Percentiles rank a stretch among this genome's conserved stretches.
These are phyloP conservation scores for Clytia hemisphaerica DNA, from an alignment of 30 jellyfish, hydroid and myxozoan genomes.

Conservation along the genomic window DNA sequence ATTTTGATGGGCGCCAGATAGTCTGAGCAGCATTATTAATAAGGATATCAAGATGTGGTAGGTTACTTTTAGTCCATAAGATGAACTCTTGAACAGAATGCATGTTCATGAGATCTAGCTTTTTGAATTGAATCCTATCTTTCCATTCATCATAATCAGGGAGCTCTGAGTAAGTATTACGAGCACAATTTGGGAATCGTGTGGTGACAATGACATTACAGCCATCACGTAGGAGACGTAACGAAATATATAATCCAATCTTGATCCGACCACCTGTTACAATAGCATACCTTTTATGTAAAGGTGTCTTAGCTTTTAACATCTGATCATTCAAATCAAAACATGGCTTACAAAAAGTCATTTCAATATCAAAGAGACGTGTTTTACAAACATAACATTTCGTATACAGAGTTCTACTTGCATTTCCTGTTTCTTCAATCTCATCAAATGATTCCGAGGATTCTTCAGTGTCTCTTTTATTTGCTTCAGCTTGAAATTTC, in stretches of 20 bases:
- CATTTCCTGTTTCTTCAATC: too few species aligned
- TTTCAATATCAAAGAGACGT: neutral
- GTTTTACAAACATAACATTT: slow-evolving; percentile 20
- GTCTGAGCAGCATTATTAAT: slow-evolving; percentile 55
- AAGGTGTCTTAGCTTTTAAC: slow-evolving; percentile 18
- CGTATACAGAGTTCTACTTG: too few species aligned
- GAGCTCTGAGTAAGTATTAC: slow-evolving; percentile 14
- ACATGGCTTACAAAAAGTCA: slow-evolving; percentile 10
- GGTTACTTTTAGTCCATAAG: neutral
- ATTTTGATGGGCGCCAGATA: slow-evolving; percentile 32
- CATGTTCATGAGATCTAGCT: slow-evolving; percentile 16
- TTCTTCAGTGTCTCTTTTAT: too few species aligned
- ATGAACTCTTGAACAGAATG: slow-evolving; percentile 7
- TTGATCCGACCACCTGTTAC: slow-evolving; percentile 54
- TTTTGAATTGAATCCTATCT: slow-evolving; percentile 15
- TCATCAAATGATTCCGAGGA: too few species aligned
- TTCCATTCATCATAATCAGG: slow-evolving; percentile 31
- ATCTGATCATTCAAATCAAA: slow-evolving; percentile 1
- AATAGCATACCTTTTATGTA: slow-evolving; percentile 30
- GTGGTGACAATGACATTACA: slow-evolving; percentile 51
- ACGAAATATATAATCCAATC: slow-evolving; percentile 37
- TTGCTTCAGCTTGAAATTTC: too few species aligned
- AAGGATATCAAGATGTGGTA: slow-evolving; percentile 43
- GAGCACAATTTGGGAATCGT: slow-evolving; percentile 45
- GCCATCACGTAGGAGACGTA: slow-evolving; percentile 47